phyloP scores from a whole-genome alignment of 2,797 vertebrate genomes.

The Todus mexicanus region DNA sequence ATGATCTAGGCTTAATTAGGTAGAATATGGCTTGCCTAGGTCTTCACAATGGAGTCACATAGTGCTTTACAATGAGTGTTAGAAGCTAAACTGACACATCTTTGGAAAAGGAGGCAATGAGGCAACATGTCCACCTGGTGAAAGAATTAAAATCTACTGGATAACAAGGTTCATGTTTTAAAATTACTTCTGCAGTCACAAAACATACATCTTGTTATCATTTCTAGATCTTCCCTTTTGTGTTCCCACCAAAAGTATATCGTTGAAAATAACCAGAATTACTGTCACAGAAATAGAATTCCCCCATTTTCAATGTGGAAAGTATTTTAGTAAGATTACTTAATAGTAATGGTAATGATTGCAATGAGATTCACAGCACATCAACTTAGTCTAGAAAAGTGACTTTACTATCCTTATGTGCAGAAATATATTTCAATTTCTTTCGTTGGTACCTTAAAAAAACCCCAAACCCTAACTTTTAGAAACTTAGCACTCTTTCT shows the following conservation, averaged over 20 bases:
- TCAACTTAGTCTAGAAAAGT: neutral
- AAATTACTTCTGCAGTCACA: neutral
- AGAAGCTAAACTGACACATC: neutral
- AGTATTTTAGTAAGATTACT: neutral
- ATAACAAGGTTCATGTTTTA: neutral
- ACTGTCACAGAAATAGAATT: neutral
- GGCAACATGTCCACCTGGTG: neutral
- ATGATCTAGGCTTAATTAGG: neutral
- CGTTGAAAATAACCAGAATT: neutral
- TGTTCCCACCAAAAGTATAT: neutral
- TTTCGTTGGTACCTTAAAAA: neutral
- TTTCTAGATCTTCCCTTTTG: neutral
- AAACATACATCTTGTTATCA: neutral
- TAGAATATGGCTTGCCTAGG: neutral
- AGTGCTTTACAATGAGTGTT: neutral
- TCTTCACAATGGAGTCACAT: neutral
- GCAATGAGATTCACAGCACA: neutral
- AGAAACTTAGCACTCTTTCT: neutral
- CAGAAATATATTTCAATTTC: neutral
- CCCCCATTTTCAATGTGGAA: neutral
- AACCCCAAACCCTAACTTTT: neutral
- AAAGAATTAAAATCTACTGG: neutral
- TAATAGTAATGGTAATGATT: neutral
- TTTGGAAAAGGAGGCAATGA: neutral
- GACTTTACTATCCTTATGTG: neutral